Base-by-base conservation (phyloP, 1,140 invertebrate genomes). In the Glossosoma conforme region DNA sequence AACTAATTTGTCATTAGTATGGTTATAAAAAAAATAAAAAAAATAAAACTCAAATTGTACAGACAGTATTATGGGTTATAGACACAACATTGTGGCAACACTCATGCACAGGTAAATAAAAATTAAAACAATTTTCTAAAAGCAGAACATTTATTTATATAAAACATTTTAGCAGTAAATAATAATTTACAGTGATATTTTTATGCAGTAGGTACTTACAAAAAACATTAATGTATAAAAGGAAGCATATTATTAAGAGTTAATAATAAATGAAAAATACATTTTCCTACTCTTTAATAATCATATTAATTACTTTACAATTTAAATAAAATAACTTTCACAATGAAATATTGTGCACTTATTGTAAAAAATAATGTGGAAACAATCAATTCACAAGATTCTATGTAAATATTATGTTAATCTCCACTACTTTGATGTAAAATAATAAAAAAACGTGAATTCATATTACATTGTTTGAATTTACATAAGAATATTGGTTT, bases 61-160 rank as follows among this genome's bases (percentile, higher is more conserved):
- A 8, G 25, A 8, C 6, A 8, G 6, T 8, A n/a, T 28, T 6
- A n/a, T 6, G 25, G 6, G n/a, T 28, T n/a, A 28, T n/a, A n/a
- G n/a, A n/a, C n/a, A n/a, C n/a, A n/a, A n/a, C n/a, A n/a, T n/a
- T n/a, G n/a, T n/a, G n/a, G n/a, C n/a, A n/a, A n/a, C n/a, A n/a
- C n/a, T n/a, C n/a, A n/a, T n/a, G n/a, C n/a, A n/a, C n/a, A n/a
- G n/a, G n/a, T n/a, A 28, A 28, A 28, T 28, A 8, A 28, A 8
- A 28, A 28, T 28, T 8, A 28, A 28, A 28, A 28, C 35, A 37
- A 15, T 37, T 14, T 30, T 17, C 33, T 19, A 30, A 44, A 44
- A 44, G 42, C 42, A 44, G 42, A 19, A 44, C 25, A 19, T 44
- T 44, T 44, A 44, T 44, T 44, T 30, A 32, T 44, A 44, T 30